A percentile compares a stretch with the other conserved stretches of the same genome.
These are phyloP conservation scores for Patella vulgata DNA, from an alignment of 1,140 invertebrate species.

Conservation along the genomic window DNA sequence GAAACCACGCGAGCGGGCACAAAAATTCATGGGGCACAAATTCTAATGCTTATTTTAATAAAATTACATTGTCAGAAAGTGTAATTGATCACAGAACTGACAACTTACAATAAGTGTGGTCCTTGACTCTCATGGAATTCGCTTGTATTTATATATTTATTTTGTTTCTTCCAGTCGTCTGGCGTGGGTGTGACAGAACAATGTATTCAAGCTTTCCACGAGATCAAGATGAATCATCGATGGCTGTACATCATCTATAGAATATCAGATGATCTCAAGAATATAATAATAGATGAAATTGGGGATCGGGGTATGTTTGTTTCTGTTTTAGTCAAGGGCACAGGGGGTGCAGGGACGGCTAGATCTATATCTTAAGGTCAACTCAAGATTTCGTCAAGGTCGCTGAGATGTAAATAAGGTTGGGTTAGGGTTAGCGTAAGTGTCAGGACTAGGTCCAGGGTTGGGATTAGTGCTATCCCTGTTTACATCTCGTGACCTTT, in stretches of 20 bases:
- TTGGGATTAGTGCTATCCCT: too few relatives aligned
- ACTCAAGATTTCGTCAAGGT: too few relatives aligned
- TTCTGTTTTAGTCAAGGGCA: not conserved
- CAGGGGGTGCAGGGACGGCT: not conserved
- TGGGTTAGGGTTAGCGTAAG: not conserved
- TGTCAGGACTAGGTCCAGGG: not conserved
- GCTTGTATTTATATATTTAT: not conserved
- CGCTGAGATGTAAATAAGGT: too few relatives aligned
- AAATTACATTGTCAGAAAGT: too few relatives aligned
- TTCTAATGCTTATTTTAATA: too few relatives aligned
- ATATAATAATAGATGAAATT: constrained; percentile 49
- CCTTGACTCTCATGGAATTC: too few relatives aligned
- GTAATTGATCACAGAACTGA: too few relatives aligned
- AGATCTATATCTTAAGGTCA: not conserved
- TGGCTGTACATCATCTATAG: constrained; percentile 53
- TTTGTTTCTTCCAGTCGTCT: constrained; percentile 44
- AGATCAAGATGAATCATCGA: constrained; percentile 53
- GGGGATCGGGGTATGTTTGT: constrained; percentile 36
- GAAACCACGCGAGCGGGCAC: too few relatives aligned
- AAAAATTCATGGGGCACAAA: too few relatives aligned
- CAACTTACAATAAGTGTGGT: too few relatives aligned
- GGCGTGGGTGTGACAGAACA: constrained; percentile 54
- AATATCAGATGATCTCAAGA: constrained; percentile 45
- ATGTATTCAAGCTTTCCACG: constrained; percentile 45
- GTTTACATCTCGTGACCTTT: too few relatives aligned